Evolutionary conservation across 1,140 invertebrate genomes (phyloP).

Genomic region (Drosophila sp.): DNA sequence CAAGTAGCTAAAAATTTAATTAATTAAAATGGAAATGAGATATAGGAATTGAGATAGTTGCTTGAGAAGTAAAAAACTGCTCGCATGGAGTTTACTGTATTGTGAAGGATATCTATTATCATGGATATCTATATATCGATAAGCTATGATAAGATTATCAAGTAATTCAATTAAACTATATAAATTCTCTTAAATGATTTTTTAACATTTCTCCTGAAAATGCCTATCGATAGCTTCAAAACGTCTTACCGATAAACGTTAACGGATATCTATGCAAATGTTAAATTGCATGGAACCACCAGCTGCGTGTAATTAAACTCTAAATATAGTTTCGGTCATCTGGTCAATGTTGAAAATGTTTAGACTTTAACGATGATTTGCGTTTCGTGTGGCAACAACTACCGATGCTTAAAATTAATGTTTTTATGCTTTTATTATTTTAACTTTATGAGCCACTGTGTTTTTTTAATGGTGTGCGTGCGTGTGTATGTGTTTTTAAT

Average conservation of each 20-base stretch:
- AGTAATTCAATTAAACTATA: no score
- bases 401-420: conserved; percentile 40
- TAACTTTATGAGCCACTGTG: conserved; percentile 11
- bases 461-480: conserved; percentile 10
- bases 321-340: conserved; percentile 5
- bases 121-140: no score
- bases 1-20: no score
- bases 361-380: conserved; percentile 49
- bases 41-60: no score
- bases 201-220: background rate
- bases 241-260: conserved; percentile 16
- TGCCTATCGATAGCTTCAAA: no score
- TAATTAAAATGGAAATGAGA: no score
- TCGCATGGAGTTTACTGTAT: no score
- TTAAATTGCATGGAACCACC: conserved; percentile 4
- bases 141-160: no score
- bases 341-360: conserved; percentile 11
- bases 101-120: no score
- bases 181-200: no score
- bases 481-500: conserved; percentile 26
- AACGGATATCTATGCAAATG: conserved; percentile 2
- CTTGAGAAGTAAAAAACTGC: no score
- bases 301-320: conserved; percentile 14
- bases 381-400: conserved; percentile 40
- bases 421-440: conserved; percentile 56